A percentile compares a stretch with the other conserved stretches of the same genome.
phyloP scores from a whole-genome alignment of 2,113 vertebrate genomes.

The Charadrius vociferus region DNA sequence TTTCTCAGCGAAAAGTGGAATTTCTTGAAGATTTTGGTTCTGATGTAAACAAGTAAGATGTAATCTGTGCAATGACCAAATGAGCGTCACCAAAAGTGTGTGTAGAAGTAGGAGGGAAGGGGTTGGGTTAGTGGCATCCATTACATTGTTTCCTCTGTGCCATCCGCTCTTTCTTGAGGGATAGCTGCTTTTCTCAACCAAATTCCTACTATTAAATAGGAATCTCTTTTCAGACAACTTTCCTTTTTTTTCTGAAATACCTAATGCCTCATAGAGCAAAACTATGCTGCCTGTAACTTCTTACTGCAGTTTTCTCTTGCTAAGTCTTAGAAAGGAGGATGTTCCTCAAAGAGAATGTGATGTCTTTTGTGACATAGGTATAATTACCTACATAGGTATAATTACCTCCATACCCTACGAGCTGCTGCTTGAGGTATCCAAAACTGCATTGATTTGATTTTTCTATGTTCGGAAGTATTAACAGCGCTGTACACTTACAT shows the following conservation, averaged over 20 bases:
- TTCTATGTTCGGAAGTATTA: rapidly evolving
- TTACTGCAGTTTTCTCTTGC: neutral
- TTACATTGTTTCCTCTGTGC: neutral
- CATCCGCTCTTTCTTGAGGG: neutral
- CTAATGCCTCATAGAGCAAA: rapidly evolving
- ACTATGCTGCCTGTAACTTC: neutral
- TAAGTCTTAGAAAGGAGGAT: rapidly evolving
- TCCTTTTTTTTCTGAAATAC: neutral
- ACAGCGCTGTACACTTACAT: rapidly evolving
- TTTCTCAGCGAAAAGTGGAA: constrained; percentile 96
- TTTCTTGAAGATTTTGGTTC: constrained; percentile 98
- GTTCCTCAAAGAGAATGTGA: rapidly evolving
- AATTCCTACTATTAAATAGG: neutral
- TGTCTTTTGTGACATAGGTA: neutral
- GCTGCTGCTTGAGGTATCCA: neutral
- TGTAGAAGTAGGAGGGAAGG: neutral
- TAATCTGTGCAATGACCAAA: neutral
- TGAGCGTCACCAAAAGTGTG: neutral
- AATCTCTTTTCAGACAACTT: neutral
- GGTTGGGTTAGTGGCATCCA: neutral
- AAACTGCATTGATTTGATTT: rapidly evolving
- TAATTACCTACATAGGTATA: no score
- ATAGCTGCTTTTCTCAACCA: neutral
- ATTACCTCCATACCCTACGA: neutral
- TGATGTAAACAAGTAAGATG: constrained; percentile 91